These are phyloP conservation scores for Melanotaenia pygmaea DNA, from an alignment of 2,797 vertebrate species.

Conservation along the genomic window DNA sequence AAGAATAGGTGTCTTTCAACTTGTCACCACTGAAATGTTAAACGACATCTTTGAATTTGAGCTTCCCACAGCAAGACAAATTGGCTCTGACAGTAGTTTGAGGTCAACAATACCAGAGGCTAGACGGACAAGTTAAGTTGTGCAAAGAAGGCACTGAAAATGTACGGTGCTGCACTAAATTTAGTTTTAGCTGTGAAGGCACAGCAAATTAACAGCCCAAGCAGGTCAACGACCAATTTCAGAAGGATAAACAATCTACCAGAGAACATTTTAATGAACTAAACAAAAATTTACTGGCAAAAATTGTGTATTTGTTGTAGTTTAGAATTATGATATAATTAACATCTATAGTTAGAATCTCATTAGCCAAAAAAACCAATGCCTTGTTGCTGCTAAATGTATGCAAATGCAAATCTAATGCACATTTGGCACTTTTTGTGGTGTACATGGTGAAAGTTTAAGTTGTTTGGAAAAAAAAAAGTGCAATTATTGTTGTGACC, in stretches of 20 bases:
- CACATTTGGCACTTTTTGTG: background rate
- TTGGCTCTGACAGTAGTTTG: background rate
- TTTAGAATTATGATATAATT: background rate
- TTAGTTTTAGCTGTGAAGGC: background rate
- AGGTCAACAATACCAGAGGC: background rate
- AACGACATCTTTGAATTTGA: background rate
- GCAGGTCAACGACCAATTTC: background rate
- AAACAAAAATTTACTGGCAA: background rate
- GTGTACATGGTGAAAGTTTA: background rate
- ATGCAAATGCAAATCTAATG: background rate
- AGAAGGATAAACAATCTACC: background rate
- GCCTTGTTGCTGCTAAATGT: background rate
- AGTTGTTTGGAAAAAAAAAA: background rate
- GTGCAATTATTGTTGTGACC: background rate
- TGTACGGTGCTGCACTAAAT: background rate
- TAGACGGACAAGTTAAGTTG: background rate
- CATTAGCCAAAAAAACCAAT: background rate
- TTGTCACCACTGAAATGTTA: slow-evolving; percentile 8
- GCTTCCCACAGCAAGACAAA: background rate
- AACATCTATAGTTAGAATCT: background rate
- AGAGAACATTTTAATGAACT: background rate
- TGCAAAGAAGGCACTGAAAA: background rate
- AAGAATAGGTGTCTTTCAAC: slow-evolving; percentile 2
- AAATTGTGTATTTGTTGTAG: background rate
- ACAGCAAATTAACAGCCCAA: background rate